phyloP scores from a whole-genome alignment of 2,113 vertebrate genomes.

The Myotis yumanensis region DNA sequence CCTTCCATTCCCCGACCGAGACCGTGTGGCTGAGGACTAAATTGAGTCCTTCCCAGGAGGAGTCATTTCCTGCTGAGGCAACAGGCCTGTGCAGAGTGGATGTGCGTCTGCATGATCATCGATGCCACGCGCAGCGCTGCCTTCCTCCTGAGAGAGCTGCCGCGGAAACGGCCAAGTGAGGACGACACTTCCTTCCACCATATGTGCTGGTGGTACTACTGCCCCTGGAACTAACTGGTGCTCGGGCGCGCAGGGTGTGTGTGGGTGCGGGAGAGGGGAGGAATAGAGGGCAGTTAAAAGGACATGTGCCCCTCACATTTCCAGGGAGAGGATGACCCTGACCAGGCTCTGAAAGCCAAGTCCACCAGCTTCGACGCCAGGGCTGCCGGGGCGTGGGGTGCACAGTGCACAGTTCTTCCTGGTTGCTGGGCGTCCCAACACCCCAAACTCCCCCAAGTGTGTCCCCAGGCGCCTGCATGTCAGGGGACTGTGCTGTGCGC shows the following conservation, averaged over 20 bases:
- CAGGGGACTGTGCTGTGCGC: too few relatives aligned
- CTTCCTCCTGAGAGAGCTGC: not conserved
- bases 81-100: not conserved
- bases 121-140: not conserved
- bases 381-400: not conserved
- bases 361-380: not conserved
- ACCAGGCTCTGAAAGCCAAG: not conserved
- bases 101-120: not conserved
- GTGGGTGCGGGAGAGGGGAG: not conserved
- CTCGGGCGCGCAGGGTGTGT: too few relatives aligned
- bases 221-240: not conserved
- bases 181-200: not conserved
- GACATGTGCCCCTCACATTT: not conserved
- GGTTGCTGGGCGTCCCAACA: not conserved
- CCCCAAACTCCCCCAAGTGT: not conserved
- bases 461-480: not conserved
- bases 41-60: not conserved
- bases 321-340: too few relatives aligned
- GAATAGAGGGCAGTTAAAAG: not conserved
- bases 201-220: not conserved
- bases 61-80: not conserved
- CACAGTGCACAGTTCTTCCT: accelerated
- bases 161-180: not conserved
- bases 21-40: not conserved
- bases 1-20: not conserved